phyloP scores from a whole-genome alignment of 2,888 invertebrate species.

The Dolichopus griseipennis region DNA sequence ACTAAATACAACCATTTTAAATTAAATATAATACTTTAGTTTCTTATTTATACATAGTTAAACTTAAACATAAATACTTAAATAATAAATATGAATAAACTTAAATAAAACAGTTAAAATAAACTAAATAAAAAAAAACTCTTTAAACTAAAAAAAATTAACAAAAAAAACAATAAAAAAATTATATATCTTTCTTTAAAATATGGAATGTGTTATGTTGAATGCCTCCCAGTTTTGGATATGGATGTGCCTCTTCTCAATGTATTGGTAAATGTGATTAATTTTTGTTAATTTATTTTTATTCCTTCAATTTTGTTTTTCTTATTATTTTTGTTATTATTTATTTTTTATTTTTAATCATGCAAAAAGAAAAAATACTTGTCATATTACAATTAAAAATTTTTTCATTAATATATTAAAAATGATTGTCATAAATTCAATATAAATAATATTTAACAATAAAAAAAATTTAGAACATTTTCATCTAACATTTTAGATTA shows the following conservation, averaged over 20 bases:
- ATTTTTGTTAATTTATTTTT: slow-evolving; percentile 27
- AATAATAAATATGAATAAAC: slow-evolving; percentile 5
- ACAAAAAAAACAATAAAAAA: slow-evolving; percentile 13
- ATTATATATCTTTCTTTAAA: slow-evolving; percentile 27
- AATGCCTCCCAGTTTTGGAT: slow-evolving; percentile 30
- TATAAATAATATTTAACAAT: too few relatives aligned
- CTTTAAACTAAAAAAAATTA: not conserved
- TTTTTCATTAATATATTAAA: too few relatives aligned
- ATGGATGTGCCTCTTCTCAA: slow-evolving; percentile 32
- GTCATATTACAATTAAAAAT: too few relatives aligned
- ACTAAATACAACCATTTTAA: slow-evolving; percentile 12
- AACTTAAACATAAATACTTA: not conserved
- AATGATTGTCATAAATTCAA: too few relatives aligned
- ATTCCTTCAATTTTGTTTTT: slow-evolving; percentile 11
- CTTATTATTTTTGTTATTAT: slow-evolving; percentile 7
- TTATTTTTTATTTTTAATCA: not conserved
- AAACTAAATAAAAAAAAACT: slow-evolving; percentile 15
- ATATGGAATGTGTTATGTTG: slow-evolving; percentile 30
- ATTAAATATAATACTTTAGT: slow-evolving; percentile 6
- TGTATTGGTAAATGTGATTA: slow-evolving; percentile 43
- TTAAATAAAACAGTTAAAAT: not conserved
- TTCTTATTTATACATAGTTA: slow-evolving; percentile 2
- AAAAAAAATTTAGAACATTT: too few relatives aligned
- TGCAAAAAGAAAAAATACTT: too few relatives aligned
- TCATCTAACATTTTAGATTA: too few relatives aligned